These are phyloP conservation scores for Neoitamus cyanurus DNA, from an alignment of 2,888 invertebrate genomes.

Conservation along the genomic window DNA sequence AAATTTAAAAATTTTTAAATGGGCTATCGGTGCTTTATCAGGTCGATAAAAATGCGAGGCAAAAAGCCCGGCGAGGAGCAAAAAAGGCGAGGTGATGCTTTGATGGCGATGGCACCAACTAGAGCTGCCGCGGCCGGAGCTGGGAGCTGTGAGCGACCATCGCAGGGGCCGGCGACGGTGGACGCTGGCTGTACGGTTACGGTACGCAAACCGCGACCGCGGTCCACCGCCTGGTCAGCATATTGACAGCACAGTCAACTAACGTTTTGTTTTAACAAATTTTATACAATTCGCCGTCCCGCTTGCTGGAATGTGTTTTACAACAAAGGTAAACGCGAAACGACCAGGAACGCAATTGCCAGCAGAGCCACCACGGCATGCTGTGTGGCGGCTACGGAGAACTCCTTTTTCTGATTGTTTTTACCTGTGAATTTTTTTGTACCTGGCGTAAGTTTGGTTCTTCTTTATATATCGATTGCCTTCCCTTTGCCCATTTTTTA, in stretches of 20 bases:
- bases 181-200: neutral
- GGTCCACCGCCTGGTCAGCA: slow-evolving; percentile 50
- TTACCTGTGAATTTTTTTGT: slow-evolving; percentile 42
- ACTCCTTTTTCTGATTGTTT: slow-evolving; percentile 46
- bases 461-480: slow-evolving; percentile 45
- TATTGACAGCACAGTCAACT: slow-evolving; percentile 56
- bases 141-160: neutral
- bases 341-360: slow-evolving; percentile 38
- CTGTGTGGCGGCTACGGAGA: slow-evolving; percentile 44
- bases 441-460: slow-evolving; percentile 35
- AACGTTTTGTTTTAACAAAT: slow-evolving; percentile 57
- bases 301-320: slow-evolving; percentile 37
- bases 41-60: slow-evolving; percentile 46
- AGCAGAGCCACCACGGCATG: slow-evolving; percentile 19
- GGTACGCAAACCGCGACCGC: slow-evolving; percentile 46
- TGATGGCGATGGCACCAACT: slow-evolving; percentile 48
- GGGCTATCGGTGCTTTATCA: slow-evolving; percentile 47
- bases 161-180: neutral
- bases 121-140: slow-evolving; percentile 43
- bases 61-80: slow-evolving; percentile 5
- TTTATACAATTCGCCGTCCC: slow-evolving; percentile 53
- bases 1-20: slow-evolving; percentile 49
- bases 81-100: slow-evolving; percentile 29
- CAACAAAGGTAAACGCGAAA: slow-evolving; percentile 28
- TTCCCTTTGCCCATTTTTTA: slow-evolving; percentile 56